Conservation (phyloP, 1,140 invertebrate species). For the Anastrepha obliqua region DNA sequence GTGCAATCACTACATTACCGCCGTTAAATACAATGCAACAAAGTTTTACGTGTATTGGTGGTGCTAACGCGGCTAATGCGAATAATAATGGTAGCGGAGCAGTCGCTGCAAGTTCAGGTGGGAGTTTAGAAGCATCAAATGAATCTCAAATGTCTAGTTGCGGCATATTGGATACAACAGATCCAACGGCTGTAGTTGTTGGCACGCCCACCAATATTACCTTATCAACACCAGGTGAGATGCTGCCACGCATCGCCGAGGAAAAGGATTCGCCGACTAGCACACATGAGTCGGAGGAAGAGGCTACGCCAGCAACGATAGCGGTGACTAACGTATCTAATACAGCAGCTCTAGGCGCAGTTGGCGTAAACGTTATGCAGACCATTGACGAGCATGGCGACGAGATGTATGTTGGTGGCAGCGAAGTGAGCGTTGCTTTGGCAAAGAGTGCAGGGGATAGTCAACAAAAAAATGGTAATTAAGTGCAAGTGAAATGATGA, state of each 20-base stretch:
- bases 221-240: constrained; percentile 75
- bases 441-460: background rate
- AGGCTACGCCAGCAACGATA: background rate
- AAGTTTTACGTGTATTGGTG: constrained; percentile 23
- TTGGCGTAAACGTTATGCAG: constrained; percentile 64
- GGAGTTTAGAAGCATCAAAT: background rate
- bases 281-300: constrained; percentile 63
- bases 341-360: background rate
- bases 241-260: constrained; percentile 84
- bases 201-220: constrained; percentile 72
- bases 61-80: background rate
- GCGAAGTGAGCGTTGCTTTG: background rate
- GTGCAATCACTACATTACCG: constrained; percentile 42
- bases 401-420: constrained; percentile 24
- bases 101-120: background rate
- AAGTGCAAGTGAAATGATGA: too few species aligned
- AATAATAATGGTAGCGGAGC: constrained; percentile 23
- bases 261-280: constrained; percentile 89
- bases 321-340: background rate
- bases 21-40: constrained; percentile 51
- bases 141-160: constrained; percentile 50
- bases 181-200: constrained; percentile 65
- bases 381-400: constrained; percentile 69
- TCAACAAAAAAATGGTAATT: constrained; percentile 32
- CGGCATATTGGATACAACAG: background rate